Percentiles rank a stretch among this genome's conserved stretches.
Evolutionary conservation across 2,113 vertebrate genomes (phyloP).

Genomic region (Tyto alba): DNA sequence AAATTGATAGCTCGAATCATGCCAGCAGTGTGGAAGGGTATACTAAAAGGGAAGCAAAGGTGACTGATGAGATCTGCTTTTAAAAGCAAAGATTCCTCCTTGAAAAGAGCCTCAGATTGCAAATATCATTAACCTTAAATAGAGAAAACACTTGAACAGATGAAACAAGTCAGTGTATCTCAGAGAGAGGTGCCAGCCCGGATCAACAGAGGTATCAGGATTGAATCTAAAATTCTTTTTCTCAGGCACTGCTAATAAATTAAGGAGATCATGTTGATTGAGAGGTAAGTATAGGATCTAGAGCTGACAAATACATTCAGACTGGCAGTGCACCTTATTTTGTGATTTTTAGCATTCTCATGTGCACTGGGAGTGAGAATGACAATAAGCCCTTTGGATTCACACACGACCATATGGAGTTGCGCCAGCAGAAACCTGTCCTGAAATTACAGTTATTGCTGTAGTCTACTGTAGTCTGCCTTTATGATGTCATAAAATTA

Average conservation of each 20-base stretch:
- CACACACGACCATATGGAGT: neutral
- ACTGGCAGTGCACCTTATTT: neutral
- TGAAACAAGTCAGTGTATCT: neutral
- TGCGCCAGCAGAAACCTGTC: neutral
- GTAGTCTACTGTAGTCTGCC: neutral
- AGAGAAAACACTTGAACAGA: neutral
- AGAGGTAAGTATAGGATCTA: neutral
- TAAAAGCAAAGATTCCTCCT: neutral
- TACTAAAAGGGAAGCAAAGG: neutral
- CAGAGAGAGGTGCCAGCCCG: neutral
- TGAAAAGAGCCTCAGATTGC: neutral
- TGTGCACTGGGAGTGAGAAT: neutral
- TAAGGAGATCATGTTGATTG: neutral
- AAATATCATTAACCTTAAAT: constrained; percentile 20
- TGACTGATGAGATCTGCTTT: neutral
- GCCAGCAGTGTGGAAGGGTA: neutral
- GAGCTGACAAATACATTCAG: neutral
- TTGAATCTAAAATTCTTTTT: neutral
- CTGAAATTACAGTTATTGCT: neutral
- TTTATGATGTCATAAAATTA: neutral
- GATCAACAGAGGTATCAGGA: neutral
- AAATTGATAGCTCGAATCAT: neutral
- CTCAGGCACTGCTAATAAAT: neutral
- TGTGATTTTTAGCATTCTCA: neutral
- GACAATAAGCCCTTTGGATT: neutral